Conservation (phyloP, 92 coral and sea anemone genomes). For the Montipora capitata region DNA sequence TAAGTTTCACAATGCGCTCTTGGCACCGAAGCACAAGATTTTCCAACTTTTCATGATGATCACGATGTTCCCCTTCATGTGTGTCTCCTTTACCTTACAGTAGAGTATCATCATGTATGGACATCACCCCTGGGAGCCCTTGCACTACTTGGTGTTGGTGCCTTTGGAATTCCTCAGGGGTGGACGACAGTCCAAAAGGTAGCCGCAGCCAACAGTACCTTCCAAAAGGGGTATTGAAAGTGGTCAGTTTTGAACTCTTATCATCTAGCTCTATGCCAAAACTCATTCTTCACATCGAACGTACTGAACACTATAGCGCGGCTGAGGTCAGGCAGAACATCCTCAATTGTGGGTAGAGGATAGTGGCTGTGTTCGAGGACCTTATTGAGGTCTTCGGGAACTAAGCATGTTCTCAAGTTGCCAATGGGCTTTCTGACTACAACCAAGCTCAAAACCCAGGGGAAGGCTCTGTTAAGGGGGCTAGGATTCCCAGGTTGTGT, state of each 20-base stretch:
- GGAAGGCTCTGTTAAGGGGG: slow-evolving; percentile 49
- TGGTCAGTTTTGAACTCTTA: slow-evolving; percentile 35
- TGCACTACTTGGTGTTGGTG: slow-evolving; percentile 52
- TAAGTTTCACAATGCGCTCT: slow-evolving; percentile 14
- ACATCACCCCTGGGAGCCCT: slow-evolving; percentile 48
- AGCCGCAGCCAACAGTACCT: slow-evolving; percentile 63
- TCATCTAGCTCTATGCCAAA: slow-evolving; percentile 62
- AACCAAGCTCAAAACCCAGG: slow-evolving; percentile 61
- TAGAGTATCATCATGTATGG: slow-evolving; percentile 47
- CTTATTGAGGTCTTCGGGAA: slow-evolving; percentile 56
- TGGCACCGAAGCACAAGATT: slow-evolving; percentile 23
- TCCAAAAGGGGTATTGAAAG: slow-evolving; percentile 64
- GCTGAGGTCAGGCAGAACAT: slow-evolving; percentile 35
- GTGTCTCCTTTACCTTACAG: slow-evolving; percentile 42
- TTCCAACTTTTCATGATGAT: slow-evolving; percentile 38
- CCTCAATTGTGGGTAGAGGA: slow-evolving; percentile 67
- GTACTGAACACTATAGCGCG: slow-evolving; percentile 49
- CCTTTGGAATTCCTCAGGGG: slow-evolving; percentile 59
- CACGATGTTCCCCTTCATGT: slow-evolving; percentile 18
- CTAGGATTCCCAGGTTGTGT: slow-evolving; percentile 16
- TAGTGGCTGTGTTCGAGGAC: slow-evolving; percentile 47
- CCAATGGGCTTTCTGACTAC: slow-evolving; percentile 40
- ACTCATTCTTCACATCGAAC: slow-evolving; percentile 54
- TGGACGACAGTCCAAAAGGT: slow-evolving; percentile 56
- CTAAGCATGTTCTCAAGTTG: slow-evolving; percentile 33